phyloP scores from a whole-genome alignment of 92 coral and sea anemone genomes.

The Epizoanthus illoricatus region DNA sequence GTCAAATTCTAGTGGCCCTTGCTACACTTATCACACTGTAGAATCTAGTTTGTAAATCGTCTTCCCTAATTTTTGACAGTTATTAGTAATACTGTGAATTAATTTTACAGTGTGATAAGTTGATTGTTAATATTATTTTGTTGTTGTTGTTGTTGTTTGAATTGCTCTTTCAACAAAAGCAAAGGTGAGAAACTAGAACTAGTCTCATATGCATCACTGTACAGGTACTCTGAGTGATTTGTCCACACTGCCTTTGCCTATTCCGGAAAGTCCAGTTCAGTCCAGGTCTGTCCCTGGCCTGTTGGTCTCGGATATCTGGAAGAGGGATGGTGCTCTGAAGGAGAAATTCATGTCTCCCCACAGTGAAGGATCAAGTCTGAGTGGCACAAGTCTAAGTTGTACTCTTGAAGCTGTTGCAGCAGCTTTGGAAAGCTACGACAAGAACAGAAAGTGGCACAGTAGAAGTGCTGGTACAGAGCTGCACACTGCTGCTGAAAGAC shows the following conservation, averaged over 20 bases:
- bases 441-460: conserved; percentile 48
- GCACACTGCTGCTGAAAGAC: conserved; percentile 30
- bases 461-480: conserved; percentile 49
- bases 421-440: conserved; percentile 71
- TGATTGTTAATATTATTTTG: too few relatives aligned
- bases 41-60: too few relatives aligned
- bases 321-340: conserved; percentile 38
- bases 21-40: too few relatives aligned
- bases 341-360: conserved; percentile 69
- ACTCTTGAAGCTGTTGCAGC: conserved; percentile 78
- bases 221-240: conserved; percentile 76
- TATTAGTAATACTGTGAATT: too few relatives aligned
- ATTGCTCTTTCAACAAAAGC: too few relatives aligned
- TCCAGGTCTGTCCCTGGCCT: conserved; percentile 87
- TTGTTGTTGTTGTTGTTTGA: too few relatives aligned
- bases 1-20: too few relatives aligned
- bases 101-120: too few relatives aligned
- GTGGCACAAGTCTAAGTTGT: conserved; percentile 60
- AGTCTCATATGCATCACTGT: background rate
- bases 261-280: conserved; percentile 77
- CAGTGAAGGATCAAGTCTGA: conserved; percentile 84
- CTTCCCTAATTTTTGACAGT: too few relatives aligned
- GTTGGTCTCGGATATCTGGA: conserved; percentile 76
- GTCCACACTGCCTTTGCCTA: conserved; percentile 76
- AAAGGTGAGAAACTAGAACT: background rate